phyloP scores from a whole-genome alignment of 2,797 vertebrate species.

The Furcifer pardalis region DNA sequence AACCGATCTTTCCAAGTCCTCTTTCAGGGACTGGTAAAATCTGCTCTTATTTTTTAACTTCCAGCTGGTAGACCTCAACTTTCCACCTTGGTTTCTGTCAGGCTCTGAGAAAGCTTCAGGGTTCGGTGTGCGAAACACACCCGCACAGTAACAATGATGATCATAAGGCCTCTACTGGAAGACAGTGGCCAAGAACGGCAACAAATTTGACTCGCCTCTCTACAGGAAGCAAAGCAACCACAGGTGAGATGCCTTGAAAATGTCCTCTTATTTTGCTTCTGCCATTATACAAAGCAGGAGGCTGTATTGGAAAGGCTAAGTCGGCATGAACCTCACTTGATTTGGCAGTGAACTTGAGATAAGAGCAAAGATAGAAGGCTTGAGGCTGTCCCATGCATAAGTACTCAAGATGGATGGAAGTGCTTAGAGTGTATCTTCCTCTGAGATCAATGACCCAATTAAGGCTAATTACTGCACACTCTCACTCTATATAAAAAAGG shows the following conservation, averaged over 20 bases:
- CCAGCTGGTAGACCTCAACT: too few relatives aligned
- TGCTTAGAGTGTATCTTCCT: conserved; percentile 45
- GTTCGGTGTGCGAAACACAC: too few relatives aligned
- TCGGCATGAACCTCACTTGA: conserved; percentile 47
- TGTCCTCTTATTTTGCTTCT: conserved; percentile 22
- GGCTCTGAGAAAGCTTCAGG: too few relatives aligned
- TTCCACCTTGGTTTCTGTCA: too few relatives aligned
- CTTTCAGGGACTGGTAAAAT: not conserved
- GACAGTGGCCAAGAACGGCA: not conserved
- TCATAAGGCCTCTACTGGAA: conserved; percentile 6
- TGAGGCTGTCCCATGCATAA: conserved; percentile 35
- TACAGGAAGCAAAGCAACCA: not conserved
- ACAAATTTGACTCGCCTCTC: not conserved
- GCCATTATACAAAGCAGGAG: conserved; percentile 35
- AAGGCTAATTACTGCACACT: conserved; percentile 65
- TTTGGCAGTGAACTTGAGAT: conserved; percentile 45
- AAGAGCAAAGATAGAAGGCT: conserved; percentile 28
- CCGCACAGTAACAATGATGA: not conserved
- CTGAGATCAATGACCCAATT: conserved; percentile 65
- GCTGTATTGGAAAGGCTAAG: conserved; percentile 32
- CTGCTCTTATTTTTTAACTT: too few relatives aligned
- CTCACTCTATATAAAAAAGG: conserved; percentile 70
- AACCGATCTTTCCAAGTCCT: conserved; percentile 13
- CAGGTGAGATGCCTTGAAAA: not conserved
- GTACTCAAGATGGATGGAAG: conserved; percentile 55